These are phyloP conservation scores for Onchidella celtica DNA, from an alignment of 2,888 invertebrate species.

Conservation along the genomic window DNA sequence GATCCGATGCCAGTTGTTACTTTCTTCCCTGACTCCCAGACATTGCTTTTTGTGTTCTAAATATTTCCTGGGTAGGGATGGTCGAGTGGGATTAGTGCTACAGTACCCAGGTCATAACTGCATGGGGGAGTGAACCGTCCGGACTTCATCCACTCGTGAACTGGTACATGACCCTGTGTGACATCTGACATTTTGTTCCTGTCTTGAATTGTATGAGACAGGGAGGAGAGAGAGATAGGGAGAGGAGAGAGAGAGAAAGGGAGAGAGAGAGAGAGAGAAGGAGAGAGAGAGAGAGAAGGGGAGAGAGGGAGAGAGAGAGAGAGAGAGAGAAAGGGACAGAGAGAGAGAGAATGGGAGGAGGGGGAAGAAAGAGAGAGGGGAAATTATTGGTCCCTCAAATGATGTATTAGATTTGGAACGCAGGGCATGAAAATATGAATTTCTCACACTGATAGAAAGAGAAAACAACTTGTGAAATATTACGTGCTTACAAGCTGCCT, in stretches of 20 bases:
- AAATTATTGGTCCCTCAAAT: no score
- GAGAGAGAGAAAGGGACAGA: no score
- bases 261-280: background rate
- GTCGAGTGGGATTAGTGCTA: background rate
- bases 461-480: no score
- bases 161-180: background rate
- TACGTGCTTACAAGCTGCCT: no score
- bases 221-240: background rate
- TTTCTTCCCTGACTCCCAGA: background rate
- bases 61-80: background rate
- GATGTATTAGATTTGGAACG: no score
- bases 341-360: no score
- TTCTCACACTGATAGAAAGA: constrained; percentile 1
- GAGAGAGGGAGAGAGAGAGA: background rate
- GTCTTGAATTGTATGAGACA: background rate
- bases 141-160: background rate
- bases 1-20: constrained; percentile 25
- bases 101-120: background rate
- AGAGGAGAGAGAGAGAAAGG: background rate
- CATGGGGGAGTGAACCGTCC: background rate
- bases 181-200: no score
- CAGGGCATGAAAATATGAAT: no score
- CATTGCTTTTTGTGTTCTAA: background rate
- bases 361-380: background rate
- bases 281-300: background rate